Evolutionary conservation across 2,113 vertebrate genomes (phyloP), one percentile per base, ranked within the genome.

Genomic region (Misgurnus anguillicaudatus): DNA sequence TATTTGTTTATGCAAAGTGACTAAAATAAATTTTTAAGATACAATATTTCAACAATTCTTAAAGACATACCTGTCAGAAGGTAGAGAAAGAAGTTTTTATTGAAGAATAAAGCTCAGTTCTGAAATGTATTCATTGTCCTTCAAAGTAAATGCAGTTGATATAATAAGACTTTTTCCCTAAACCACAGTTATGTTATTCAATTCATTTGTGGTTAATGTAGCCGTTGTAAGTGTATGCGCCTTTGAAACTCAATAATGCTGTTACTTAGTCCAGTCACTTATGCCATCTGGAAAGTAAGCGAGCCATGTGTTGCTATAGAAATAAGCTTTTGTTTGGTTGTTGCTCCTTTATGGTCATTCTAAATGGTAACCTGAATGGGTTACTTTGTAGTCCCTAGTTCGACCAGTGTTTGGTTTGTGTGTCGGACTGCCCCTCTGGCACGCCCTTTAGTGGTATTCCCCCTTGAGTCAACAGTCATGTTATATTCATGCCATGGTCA

Each of bases 321-420:
- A 41, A 89, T 83, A 0, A 41, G 39, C 45, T 39, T 70, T 79
- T 75, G 48, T 74, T 58, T 74, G 36, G 39, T 11, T 36, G 13
- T 17, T 55, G 24, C 61, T 21, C 45, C 10, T 53, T 79, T 58
- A 51, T 66, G n/a, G 48, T 48, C 39, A 7, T 38, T 6, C 19
- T 19, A 5, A 62, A 48, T 62, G 9, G 2, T 24, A 57, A 47
- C 55, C 62, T 80, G 17, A 74, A 64, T 68, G 51, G 60, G 53
- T 31, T 53, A 79, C 63, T 64, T 79, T 84, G 76, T 82, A 80
- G 86, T 55, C 39, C 77, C 64, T 24, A 77, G 85, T 85, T 31
- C 73, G 82, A 83, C 82, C 61, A 69, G 10, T 89, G 83, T 90
- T 80, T 79, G 76, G 77, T 51, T 17, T 71, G 19, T 67, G 71